These are phyloP conservation scores for Prietella phreatophila DNA, from an alignment of 2,113 vertebrate species.

Conservation along the genomic window DNA sequence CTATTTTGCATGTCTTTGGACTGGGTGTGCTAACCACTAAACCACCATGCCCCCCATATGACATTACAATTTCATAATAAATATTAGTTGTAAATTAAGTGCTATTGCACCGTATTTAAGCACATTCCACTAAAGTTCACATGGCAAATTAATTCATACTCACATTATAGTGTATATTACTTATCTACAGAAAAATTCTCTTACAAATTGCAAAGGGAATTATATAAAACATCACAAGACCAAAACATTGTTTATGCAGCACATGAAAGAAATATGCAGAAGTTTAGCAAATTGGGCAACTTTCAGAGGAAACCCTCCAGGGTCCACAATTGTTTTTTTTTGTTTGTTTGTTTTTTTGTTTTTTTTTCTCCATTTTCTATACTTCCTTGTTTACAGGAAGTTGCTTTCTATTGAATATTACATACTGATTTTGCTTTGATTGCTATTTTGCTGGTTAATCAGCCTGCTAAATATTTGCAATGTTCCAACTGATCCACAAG, in stretches of 20 bases:
- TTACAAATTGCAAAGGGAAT: constrained; percentile 19
- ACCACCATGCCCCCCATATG: too few species aligned
- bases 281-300: constrained; percentile 43
- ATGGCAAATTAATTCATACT: background rate
- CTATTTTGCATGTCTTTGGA: too few species aligned
- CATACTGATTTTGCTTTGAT: constrained; percentile 33
- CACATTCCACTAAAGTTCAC: background rate
- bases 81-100: background rate
- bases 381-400: constrained; percentile 40
- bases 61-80: background rate
- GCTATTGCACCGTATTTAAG: background rate
- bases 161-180: background rate
- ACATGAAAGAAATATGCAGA: constrained; percentile 36
- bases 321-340: constrained; percentile 3
- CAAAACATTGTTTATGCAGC: constrained; percentile 16
- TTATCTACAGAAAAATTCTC: constrained; percentile 9
- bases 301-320: constrained; percentile 27
- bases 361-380: constrained; percentile 12
- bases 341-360: background rate
- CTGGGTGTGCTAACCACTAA: too few species aligned
- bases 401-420: constrained; percentile 40
- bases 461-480: constrained; percentile 49
- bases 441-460: constrained; percentile 37
- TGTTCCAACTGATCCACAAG: constrained; percentile 28
- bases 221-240: constrained; percentile 20